These are phyloP conservation scores for Charaxes varanes DNA, from an alignment of 1,140 invertebrate genomes.

Conservation along the genomic window DNA sequence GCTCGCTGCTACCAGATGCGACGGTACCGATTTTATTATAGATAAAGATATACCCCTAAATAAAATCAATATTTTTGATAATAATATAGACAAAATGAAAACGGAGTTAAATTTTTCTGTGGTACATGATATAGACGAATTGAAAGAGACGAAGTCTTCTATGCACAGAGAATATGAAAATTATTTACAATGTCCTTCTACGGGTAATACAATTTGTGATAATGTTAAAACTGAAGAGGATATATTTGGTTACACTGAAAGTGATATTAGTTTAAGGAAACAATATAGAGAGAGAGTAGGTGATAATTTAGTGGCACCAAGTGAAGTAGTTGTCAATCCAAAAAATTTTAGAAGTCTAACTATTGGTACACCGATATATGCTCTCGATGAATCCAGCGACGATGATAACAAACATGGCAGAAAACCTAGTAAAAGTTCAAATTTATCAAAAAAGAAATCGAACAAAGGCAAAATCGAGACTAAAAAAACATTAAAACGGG, in stretches of 20 bases:
- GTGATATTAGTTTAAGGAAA: constrained; percentile 34
- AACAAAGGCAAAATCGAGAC: too few species aligned
- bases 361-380: constrained; percentile 21
- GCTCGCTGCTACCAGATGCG: not conserved
- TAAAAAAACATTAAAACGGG: too few species aligned
- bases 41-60: not conserved
- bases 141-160: too few species aligned
- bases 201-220: constrained; percentile 11
- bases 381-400: not conserved
- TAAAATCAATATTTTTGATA: constrained; percentile 7
- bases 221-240: constrained; percentile 5
- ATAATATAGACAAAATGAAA: too few species aligned
- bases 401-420: not conserved
- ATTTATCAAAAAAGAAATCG: too few species aligned
- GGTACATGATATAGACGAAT: too few species aligned
- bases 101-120: too few species aligned
- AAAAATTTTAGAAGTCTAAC: constrained; percentile 41
- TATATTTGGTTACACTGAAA: constrained; percentile 14
- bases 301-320: constrained; percentile 27
- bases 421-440: not conserved
- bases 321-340: constrained; percentile 26
- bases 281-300: constrained; percentile 33
- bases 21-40: not conserved
- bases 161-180: too few species aligned
- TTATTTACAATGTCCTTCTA: not conserved